These are phyloP conservation scores for Tylochromis polylepis DNA, from an alignment of 2,113 vertebrate species.

Conservation along the genomic window DNA sequence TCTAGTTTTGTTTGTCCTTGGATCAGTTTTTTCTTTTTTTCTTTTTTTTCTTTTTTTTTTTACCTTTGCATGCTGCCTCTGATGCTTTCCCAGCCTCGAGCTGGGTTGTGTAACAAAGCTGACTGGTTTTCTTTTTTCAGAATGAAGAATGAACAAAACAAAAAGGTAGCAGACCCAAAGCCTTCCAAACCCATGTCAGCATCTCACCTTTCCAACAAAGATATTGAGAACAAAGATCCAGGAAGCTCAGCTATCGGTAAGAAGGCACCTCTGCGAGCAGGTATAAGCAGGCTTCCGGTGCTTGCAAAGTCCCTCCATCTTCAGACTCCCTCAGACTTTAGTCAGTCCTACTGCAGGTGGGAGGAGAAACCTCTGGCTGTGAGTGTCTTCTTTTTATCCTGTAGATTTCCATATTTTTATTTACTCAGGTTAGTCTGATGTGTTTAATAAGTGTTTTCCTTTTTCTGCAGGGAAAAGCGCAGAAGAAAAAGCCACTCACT, in stretches of 20 bases:
- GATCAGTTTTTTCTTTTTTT: background rate
- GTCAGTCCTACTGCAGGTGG: constrained; percentile 54
- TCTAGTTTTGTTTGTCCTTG: background rate
- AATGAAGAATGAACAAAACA: constrained; percentile 55
- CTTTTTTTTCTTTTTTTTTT: rapidly evolving
- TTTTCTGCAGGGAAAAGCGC: constrained; percentile 63
- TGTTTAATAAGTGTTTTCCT: background rate
- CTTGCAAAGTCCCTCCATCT: constrained; percentile 58
- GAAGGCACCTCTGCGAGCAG: constrained; percentile 13
- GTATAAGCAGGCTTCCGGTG: constrained; percentile 69
- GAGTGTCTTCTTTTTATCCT: constrained; percentile 6
- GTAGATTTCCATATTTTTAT: background rate
- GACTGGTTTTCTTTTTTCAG: background rate
- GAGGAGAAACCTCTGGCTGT: constrained; percentile 68
- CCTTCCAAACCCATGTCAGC: constrained; percentile 2
- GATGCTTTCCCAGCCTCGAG: background rate
- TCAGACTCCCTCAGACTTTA: constrained; percentile 30
- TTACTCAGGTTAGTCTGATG: background rate
- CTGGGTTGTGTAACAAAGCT: background rate
- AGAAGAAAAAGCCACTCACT: constrained; percentile 64
- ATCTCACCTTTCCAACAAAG: background rate
- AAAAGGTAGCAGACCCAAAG: constrained; percentile 9
- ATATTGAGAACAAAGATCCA: constrained; percentile 67
- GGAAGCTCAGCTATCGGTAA: background rate
- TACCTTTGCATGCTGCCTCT: background rate